A percentile compares a stretch with the other conserved stretches of the same genome.
These are phyloP conservation scores for Ceratina japonica DNA, from an alignment of 1,140 invertebrate genomes.

Conservation along the genomic window DNA sequence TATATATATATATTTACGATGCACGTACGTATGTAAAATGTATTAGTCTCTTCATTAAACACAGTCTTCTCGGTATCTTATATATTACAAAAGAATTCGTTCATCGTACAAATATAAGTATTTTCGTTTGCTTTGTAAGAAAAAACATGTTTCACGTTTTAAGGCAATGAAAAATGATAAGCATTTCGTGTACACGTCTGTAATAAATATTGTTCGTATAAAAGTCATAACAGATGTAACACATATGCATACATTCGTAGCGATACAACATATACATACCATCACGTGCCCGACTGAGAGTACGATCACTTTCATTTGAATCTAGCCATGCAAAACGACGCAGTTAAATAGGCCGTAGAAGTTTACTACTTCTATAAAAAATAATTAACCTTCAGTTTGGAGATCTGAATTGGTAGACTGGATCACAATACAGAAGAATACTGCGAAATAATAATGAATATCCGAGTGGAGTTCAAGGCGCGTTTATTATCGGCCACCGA, in stretches of 20 bases:
- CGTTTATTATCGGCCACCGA: background rate
- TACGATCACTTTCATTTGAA: background rate
- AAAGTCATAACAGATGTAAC: conserved; percentile 45
- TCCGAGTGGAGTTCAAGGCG: conserved; percentile 1
- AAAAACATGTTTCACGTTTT: conserved; percentile 3
- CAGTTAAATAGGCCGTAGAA: conserved; percentile 47
- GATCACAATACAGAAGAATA: conserved; percentile 35
- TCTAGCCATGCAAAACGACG: background rate
- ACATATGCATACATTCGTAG: conserved; percentile 15
- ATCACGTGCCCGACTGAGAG: background rate
- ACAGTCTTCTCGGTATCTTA: conserved; percentile 25
- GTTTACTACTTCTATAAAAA: conserved; percentile 49
- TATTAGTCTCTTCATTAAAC: conserved; percentile 23
- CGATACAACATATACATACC: conserved; percentile 2
- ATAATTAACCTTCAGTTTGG: background rate
- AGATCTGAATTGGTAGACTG: conserved; percentile 29
- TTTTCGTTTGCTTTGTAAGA: conserved; percentile 1
- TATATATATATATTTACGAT: conserved; percentile 21
- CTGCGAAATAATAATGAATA: conserved; percentile 29
- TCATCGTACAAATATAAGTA: conserved; percentile 5
- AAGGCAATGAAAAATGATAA: conserved; percentile 12
- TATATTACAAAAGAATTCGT: conserved; percentile 9
- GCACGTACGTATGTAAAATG: conserved; percentile 27
- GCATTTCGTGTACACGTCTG: conserved; percentile 1
- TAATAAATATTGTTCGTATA: conserved; percentile 34